These are phyloP conservation scores for Cotesia typhae DNA, from an alignment of 1,140 invertebrate genomes.

Conservation along the genomic window DNA sequence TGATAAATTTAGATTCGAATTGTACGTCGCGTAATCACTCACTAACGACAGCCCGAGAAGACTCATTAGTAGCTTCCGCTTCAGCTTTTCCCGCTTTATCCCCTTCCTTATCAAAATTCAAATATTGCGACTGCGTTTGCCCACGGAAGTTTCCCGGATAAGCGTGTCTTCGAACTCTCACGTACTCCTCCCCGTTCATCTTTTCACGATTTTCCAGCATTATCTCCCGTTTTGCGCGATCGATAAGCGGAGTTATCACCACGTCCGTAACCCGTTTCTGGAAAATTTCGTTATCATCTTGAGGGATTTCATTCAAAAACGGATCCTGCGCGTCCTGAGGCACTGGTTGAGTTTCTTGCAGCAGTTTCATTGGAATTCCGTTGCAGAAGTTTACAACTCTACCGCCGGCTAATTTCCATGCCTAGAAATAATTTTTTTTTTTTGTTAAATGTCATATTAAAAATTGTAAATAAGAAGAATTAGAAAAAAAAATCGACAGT, in stretches of 20 bases:
- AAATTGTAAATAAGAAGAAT: background rate
- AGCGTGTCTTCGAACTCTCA: slow-evolving; percentile 42
- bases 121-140: slow-evolving; percentile 84
- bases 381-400: slow-evolving; percentile 56
- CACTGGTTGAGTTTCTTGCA: slow-evolving; percentile 42
- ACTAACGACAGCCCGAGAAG: slow-evolving; percentile 80
- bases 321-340: slow-evolving; percentile 36
- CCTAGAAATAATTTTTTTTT: slow-evolving; percentile 41
- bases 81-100: slow-evolving; percentile 77
- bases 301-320: slow-evolving; percentile 49
- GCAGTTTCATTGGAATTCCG: slow-evolving; percentile 44
- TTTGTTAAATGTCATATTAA: background rate
- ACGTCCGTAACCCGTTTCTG: slow-evolving; percentile 44
- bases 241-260: slow-evolving; percentile 41
- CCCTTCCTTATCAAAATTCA: slow-evolving; percentile 70
- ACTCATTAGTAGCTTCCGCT: slow-evolving; percentile 76
- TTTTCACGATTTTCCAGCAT: slow-evolving; percentile 44
- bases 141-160: slow-evolving; percentile 66
- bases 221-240: slow-evolving; percentile 44
- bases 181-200: slow-evolving; percentile 32
- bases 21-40: slow-evolving; percentile 60
- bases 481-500: background rate
- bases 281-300: slow-evolving; percentile 47
- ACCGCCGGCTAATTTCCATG: slow-evolving; percentile 54
- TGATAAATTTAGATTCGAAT: slow-evolving; percentile 14